Percentiles rank a stretch among this genome's conserved stretches.
phyloP scores from a whole-genome alignment of 2,888 invertebrate species.

The Tubulanus polymorphus region DNA sequence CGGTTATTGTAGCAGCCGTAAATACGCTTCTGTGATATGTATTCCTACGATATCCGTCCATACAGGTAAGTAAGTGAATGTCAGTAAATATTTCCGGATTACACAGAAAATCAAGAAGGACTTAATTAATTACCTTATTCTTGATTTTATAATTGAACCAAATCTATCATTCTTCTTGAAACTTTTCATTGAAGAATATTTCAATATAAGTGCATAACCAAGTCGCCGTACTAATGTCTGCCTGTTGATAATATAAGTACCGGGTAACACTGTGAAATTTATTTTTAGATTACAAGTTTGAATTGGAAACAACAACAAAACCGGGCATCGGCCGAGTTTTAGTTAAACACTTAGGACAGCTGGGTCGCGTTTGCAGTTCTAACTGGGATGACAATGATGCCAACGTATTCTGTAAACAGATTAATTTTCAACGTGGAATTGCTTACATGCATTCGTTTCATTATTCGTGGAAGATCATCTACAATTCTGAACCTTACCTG shows the following conservation, averaged over 20 bases:
- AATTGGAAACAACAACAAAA: not conserved
- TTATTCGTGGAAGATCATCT: not conserved
- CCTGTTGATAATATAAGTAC: too few species aligned
- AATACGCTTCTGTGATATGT: not conserved
- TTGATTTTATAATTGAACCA: too few species aligned
- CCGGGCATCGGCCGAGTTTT: conserved; percentile 3
- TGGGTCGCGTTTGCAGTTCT: conserved; percentile 9
- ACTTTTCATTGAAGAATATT: too few species aligned
- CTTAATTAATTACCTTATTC: too few species aligned
- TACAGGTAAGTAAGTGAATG: not conserved
- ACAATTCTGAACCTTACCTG: conserved; percentile 31
- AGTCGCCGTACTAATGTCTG: too few species aligned
- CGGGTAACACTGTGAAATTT: too few species aligned
- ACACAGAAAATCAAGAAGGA: too few species aligned
- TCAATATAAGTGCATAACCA: too few species aligned
- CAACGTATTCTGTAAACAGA: conserved; percentile 7
- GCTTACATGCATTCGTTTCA: conserved; percentile 9
- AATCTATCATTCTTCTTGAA: too few species aligned
- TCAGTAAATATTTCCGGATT: too few species aligned
- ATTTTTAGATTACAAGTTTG: conserved; percentile 3
- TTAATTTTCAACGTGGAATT: conserved; percentile 54
- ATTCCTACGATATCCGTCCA: not conserved
- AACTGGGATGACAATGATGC: conserved; percentile 15
- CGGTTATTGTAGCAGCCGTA: not conserved
- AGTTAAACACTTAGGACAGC: conserved; percentile 2